Evolutionary conservation across 2,888 invertebrate genomes (phyloP), one percentile per base, ranked within the genome.

Genomic region (Sphecodes monilicornis): DNA sequence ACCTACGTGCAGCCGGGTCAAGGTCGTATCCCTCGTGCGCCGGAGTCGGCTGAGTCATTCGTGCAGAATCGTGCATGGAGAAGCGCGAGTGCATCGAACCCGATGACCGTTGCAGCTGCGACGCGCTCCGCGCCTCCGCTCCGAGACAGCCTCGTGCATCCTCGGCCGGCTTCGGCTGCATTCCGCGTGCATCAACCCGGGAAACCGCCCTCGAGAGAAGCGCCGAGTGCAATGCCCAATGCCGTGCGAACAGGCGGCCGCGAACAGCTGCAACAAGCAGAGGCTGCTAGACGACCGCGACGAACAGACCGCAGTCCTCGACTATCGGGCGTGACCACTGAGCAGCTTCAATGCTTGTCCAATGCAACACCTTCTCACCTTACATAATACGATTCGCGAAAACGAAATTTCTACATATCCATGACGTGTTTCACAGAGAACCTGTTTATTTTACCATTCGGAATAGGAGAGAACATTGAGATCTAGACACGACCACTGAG

Each of bases 51-150:
- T 93, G 92, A 94, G 93, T 94, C 94, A 93, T 93, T 93, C 91
- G 92, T 91, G 91, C 90, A 92, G 91, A 92, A 91, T 91, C 89
- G 91, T 89, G 91, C 88, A 90, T 90, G 90, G 88, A 90, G 90
- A 85, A 89, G 84, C 82, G 39, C 84, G 90, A 92, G 94, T 94
- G 93, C 94, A 94, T 94, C 94, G 94, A 94, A 94, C 94, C 87
- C 93, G 91, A 92, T 93, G 93, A 93, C 94, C 94, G 93, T 93
- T 93, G 94, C 94, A 93, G 92, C 92, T 92, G 92, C 92, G 77
- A 79, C 76, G 77, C 76, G 64, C 77, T 69, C 79, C 82, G 80
- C 86, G 88, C 86, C 71, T 50, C 46, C 41, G 32, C 46, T 46
- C 80, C 85, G n/a, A 43, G 72, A 68, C 54, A 72, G 74, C 81